Evolutionary conservation across 2,888 invertebrate species (phyloP).

Genomic region (Phania funesta): DNA sequence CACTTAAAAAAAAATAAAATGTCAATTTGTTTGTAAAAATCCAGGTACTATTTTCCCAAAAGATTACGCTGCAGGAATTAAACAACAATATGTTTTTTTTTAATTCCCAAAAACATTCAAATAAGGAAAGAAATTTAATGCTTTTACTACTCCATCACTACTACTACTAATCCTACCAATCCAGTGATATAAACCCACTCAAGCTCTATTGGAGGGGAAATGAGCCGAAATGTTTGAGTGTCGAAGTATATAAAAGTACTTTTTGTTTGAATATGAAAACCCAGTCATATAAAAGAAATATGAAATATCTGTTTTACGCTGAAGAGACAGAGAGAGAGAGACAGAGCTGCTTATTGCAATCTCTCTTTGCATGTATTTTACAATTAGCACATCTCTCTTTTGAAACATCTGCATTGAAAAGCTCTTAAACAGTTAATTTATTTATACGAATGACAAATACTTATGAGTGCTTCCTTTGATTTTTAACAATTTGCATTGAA

Average conservation of each 20-base stretch:
- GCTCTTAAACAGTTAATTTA: conserved; percentile 26
- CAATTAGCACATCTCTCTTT: conserved; percentile 1
- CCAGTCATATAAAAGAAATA: neutral
- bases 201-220: conserved; percentile 45
- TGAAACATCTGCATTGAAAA: neutral
- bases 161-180: conserved; percentile 9
- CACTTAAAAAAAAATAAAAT: too few relatives aligned
- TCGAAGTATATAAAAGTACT: neutral
- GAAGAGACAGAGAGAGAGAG: neutral
- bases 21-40: too few relatives aligned
- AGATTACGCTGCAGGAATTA: too few relatives aligned
- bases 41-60: too few relatives aligned
- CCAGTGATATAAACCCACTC: conserved; percentile 2
- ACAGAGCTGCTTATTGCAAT: neutral
- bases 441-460: neutral
- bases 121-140: neutral
- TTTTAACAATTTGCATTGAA: neutral
- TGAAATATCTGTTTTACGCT: neutral
- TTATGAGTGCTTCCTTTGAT: neutral
- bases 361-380: neutral
- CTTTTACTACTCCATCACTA: neutral
- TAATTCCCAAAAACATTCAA: neutral
- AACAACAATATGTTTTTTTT: too few relatives aligned
- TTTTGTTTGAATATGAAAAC: neutral
- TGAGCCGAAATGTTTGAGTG: neutral